These are phyloP conservation scores for Leontopithecus rosalia DNA, from an alignment of 2,797 vertebrate species.

Conservation along the genomic window DNA sequence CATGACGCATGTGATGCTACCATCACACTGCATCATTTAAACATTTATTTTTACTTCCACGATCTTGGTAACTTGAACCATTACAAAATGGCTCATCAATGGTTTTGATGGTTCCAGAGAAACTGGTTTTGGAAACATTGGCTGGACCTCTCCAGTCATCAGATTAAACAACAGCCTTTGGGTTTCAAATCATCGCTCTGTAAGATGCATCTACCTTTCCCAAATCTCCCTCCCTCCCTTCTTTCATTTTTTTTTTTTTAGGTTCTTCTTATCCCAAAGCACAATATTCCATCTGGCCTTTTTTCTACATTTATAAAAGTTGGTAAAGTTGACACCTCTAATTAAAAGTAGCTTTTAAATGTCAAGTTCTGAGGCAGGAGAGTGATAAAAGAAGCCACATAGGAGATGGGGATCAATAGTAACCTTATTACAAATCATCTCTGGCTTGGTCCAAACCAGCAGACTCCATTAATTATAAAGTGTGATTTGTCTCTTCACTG, in stretches of 20 bases:
- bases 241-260: not conserved
- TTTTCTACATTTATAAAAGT: not conserved
- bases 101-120: not conserved
- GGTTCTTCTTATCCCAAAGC: not conserved
- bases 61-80: not conserved
- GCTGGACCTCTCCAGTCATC: not conserved
- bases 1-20: rapidly evolving
- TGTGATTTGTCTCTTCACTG: constrained; percentile 67
- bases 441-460: constrained; percentile 59
- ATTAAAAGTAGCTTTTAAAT: constrained; percentile 63
- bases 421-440: constrained; percentile 66
- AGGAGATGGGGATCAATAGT: constrained; percentile 67
- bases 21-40: not conserved
- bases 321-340: constrained; percentile 20
- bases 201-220: not conserved
- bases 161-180: not conserved
- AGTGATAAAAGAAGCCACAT: constrained; percentile 54
- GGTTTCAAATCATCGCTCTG: not conserved
- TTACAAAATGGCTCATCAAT: not conserved
- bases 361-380: constrained; percentile 51
- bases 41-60: not conserved
- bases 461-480: constrained; percentile 66
- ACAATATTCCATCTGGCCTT: not conserved
- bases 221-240: not conserved
- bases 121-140: not conserved